Base-by-base conservation (phyloP, 2,797 vertebrate species). In the Pterois miles region DNA sequence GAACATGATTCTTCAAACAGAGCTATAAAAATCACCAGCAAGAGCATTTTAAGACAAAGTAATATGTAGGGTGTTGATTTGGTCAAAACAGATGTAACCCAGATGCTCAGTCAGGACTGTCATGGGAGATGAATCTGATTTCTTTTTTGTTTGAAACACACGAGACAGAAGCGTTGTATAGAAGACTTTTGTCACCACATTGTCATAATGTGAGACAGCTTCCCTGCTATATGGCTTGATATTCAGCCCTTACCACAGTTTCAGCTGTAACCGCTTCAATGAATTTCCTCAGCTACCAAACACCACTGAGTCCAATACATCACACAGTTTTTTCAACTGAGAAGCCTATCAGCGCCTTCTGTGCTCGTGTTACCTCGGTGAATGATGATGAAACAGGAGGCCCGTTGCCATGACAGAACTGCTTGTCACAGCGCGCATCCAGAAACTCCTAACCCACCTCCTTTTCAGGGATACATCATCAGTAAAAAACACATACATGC, bases 301-400 rank as follows among this genome's bases (percentile, higher is more conserved):
- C 76, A 65, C 16, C 10, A 43, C 34, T 20, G 48, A 73, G 4
- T 76, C 81, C 58, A 66, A 76, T 31, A 58, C 78, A 79, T 84
- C 81, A 73, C 73, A 16, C 65, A 5, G 3, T 36, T 71, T 80
- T 86, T 83, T 74, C 18, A 79, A 2, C 62, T 25, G 46, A 66
- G 74, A 52, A 86, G 78, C 82, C 75, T 65, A 83, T 86, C 70
- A 27, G 77, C 9, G 33, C 75, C 70, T 31, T 85, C 82, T 82
- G 77, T 74, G 82, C 74, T 75, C 3, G 27, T 78, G 86, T 88
- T 86, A 67, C 88, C 81, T 63, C 56, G n/a, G 74, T 54, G 77
- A 86, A 82, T 70, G 69, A 70, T 54, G 74, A 74, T 77, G 78
- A 89, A 77, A 75, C 64, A 20, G 33, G 25, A 72, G 53, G 57